Conservation (phyloP, 2,113 vertebrate species). For the Spea multiplicata region DNA sequence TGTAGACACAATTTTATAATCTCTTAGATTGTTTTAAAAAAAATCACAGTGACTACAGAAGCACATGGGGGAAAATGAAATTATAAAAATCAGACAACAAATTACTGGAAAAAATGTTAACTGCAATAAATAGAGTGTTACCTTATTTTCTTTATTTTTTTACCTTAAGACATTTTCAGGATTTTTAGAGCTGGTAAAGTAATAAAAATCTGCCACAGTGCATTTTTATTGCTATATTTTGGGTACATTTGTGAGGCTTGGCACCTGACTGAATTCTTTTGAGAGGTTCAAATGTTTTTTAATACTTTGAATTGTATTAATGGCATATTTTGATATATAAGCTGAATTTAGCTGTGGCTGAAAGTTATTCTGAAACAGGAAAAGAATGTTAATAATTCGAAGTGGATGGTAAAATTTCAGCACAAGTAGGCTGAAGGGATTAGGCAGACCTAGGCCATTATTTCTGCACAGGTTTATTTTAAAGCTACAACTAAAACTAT, state of each 20-base stretch:
- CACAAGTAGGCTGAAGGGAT: conserved; percentile 42
- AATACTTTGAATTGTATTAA: conserved; percentile 47
- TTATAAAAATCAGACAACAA: conserved; percentile 36
- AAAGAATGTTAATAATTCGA: conserved; percentile 46
- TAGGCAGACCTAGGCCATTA: conserved; percentile 34
- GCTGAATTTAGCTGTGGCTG: conserved; percentile 37
- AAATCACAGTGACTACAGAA: neutral
- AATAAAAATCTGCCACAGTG: conserved; percentile 38
- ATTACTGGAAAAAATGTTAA: conserved; percentile 24
- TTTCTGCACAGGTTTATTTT: conserved; percentile 31
- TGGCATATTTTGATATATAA: conserved; percentile 47
- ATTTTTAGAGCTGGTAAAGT: conserved; percentile 36
- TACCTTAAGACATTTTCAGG: conserved; percentile 13
- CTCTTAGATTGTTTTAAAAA: neutral
- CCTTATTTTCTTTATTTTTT: conserved; percentile 25
- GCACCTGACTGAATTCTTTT: conserved; percentile 41
- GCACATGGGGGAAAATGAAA: conserved; percentile 3
- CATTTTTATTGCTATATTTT: conserved; percentile 44
- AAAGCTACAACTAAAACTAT: neutral
- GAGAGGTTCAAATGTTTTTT: conserved; percentile 41
- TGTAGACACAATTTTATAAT: neutral
- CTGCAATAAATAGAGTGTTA: conserved; percentile 27
- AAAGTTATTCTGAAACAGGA: conserved; percentile 42
- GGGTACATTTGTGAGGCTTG: conserved; percentile 42
- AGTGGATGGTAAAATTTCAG: conserved; percentile 40